A percentile compares a stretch with the other conserved stretches of the same genome.
phyloP scores from a whole-genome alignment of 2,797 vertebrate genomes.

The Takifugu ocellatus region DNA sequence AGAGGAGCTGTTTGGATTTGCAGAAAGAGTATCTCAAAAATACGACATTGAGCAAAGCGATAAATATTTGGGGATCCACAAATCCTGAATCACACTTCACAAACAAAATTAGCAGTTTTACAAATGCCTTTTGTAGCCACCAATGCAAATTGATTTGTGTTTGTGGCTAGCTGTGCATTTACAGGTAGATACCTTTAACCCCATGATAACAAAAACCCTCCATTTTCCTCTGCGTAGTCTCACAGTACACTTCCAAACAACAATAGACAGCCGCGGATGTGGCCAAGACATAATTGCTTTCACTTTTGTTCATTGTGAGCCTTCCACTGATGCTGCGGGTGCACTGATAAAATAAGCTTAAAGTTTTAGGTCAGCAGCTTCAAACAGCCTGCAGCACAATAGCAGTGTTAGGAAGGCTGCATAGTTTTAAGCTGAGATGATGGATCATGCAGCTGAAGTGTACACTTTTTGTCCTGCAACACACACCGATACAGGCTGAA shows the following conservation, averaged over 20 bases:
- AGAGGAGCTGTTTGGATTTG: too few species aligned
- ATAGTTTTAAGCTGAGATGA: constrained; percentile 37
- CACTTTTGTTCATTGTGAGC: constrained; percentile 27
- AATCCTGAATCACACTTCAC: too few species aligned
- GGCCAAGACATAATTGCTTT: constrained; percentile 22
- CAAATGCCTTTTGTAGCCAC: too few species aligned
- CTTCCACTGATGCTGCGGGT: constrained; percentile 40
- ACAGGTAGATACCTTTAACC: too few species aligned
- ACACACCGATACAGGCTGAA: constrained; percentile 18
- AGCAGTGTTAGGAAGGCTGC: constrained; percentile 20
- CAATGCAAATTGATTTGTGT: too few species aligned
- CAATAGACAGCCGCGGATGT: constrained; percentile 36
- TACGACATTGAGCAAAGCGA: too few species aligned
- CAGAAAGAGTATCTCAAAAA: too few species aligned
- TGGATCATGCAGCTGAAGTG: constrained; percentile 29
- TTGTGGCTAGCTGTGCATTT: too few species aligned
- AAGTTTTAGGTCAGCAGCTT: constrained; percentile 55
- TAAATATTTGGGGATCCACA: too few species aligned
- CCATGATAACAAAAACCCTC: constrained; percentile 9
- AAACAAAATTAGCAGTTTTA: too few species aligned
- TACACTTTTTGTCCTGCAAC: constrained; percentile 13
- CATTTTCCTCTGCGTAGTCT: constrained; percentile 29
- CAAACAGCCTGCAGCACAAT: constrained; percentile 44
- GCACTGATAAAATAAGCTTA: constrained; percentile 48
- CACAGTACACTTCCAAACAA: constrained; percentile 37